phyloP scores from a whole-genome alignment of 2,797 vertebrate species.

The Fratercula arctica region DNA sequence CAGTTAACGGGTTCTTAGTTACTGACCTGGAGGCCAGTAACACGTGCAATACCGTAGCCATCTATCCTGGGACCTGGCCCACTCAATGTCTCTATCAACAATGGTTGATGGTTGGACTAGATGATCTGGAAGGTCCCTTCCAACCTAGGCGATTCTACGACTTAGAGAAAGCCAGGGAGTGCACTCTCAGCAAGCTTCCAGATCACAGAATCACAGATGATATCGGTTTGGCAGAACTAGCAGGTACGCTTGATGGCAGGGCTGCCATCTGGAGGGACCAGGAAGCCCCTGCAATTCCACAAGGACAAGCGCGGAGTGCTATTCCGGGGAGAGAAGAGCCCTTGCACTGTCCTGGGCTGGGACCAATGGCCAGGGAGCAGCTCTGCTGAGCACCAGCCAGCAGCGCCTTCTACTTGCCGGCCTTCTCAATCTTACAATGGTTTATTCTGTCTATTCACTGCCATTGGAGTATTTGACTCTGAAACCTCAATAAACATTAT shows the following conservation, averaged over 20 bases:
- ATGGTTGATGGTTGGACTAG: background rate
- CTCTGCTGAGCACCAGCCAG: background rate
- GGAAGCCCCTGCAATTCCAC: background rate
- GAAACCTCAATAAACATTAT: background rate
- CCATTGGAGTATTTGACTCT: background rate
- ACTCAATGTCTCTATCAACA: accelerated
- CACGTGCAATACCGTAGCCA: background rate
- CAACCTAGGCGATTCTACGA: background rate
- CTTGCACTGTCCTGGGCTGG: accelerated
- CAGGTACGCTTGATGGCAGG: accelerated
- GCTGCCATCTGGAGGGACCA: background rate
- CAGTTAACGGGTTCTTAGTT: background rate
- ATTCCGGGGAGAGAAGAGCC: background rate
- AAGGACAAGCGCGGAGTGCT: background rate
- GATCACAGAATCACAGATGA: background rate
- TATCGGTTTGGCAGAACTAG: background rate
- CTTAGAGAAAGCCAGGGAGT: background rate
- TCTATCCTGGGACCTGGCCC: background rate
- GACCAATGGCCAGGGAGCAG: accelerated
- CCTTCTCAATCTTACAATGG: background rate
- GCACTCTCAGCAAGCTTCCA: accelerated
- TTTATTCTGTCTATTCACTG: background rate
- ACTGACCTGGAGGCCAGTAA: background rate
- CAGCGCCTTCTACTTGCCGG: accelerated
- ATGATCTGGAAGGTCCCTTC: background rate